Conservation (phyloP, 2,797 vertebrate species). For the Muraenolepis orangiensis region DNA sequence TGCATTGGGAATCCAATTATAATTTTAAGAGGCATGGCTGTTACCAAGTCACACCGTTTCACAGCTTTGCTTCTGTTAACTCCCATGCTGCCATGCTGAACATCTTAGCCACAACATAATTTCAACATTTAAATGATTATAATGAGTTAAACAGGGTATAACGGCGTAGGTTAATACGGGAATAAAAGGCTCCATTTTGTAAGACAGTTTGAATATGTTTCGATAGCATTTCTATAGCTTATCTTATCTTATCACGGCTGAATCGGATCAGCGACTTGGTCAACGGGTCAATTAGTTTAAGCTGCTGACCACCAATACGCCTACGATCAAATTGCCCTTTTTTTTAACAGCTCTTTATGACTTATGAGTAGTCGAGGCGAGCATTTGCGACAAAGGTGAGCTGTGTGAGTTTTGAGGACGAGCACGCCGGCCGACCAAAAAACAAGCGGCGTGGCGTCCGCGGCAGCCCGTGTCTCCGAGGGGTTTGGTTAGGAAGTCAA, state of each 20-base stretch:
- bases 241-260: conserved; percentile 39
- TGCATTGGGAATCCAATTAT: conserved; percentile 28
- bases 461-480: conserved; percentile 44
- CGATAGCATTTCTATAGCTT: conserved; percentile 16
- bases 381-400: conserved; percentile 52
- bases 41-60: conserved; percentile 34
- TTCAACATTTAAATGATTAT: conserved; percentile 25
- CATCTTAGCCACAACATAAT: conserved; percentile 32
- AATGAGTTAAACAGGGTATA: no score
- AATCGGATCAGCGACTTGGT: conserved; percentile 32
- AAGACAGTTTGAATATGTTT: conserved; percentile 41
- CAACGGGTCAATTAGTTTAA: no score
- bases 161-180: no score
- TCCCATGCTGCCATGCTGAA: conserved; percentile 29
- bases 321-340: conserved; percentile 28
- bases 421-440: conserved; percentile 56
- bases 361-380: neutral
- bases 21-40: conserved; percentile 22
- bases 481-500: conserved; percentile 66
- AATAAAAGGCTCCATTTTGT: conserved; percentile 19
- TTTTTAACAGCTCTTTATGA: conserved; percentile 23
- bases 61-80: conserved; percentile 25
- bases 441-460: conserved; percentile 18
- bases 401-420: conserved; percentile 81
- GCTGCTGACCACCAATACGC: neutral